phyloP scores from a whole-genome alignment of 2,113 vertebrate genomes.

The Python bivittatus region DNA sequence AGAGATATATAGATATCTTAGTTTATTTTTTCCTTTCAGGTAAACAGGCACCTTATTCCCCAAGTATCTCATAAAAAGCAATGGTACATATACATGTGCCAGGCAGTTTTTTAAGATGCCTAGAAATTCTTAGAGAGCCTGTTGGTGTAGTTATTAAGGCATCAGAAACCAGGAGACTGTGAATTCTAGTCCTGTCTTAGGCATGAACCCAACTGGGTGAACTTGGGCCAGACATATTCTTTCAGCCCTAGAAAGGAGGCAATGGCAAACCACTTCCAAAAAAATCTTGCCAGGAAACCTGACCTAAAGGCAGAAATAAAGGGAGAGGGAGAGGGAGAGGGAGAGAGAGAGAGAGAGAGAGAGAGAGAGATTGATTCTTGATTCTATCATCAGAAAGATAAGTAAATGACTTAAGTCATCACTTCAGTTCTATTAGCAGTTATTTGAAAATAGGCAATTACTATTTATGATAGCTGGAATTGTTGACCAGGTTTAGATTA shows the following conservation, averaged over 20 bases:
- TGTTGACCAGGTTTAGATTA: not conserved
- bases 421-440: constrained; percentile 42
- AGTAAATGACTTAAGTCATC: too few species aligned
- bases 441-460: constrained; percentile 3
- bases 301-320: too few species aligned
- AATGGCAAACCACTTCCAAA: not conserved
- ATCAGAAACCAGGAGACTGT: not conserved
- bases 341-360: too few species aligned
- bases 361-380: too few species aligned
- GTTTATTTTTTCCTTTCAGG: constrained; percentile 39
- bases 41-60: constrained; percentile 34
- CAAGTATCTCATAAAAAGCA: constrained; percentile 53
- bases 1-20: constrained; percentile 24
- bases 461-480: not conserved
- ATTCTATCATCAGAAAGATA: too few species aligned
- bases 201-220: not conserved
- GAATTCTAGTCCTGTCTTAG: not conserved
- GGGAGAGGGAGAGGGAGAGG: too few species aligned
- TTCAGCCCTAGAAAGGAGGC: not conserved
- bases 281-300: not conserved
- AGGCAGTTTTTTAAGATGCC: constrained; percentile 61
- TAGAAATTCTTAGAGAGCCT: constrained; percentile 51
- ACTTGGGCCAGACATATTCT: not conserved
- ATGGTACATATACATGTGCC: constrained; percentile 54
- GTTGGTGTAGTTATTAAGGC: not conserved